Base-by-base conservation (phyloP, 2,888 invertebrate genomes). In the Masnerella sp. region DNA sequence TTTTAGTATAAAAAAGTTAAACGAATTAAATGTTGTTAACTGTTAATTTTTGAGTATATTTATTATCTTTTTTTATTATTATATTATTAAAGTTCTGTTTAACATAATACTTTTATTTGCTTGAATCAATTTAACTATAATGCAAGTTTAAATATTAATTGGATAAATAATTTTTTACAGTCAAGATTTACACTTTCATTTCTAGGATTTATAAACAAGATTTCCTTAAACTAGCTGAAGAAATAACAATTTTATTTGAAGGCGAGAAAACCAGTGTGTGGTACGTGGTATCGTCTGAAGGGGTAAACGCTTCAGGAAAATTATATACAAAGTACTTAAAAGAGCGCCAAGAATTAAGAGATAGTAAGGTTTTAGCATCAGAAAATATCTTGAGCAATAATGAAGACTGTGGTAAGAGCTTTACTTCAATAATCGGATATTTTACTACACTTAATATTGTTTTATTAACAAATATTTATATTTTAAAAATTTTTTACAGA, bases 401-500 rank as follows among this genome's bases (percentile, higher is more conserved):
- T 11, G 32, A 47, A 47, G 12, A 18, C 1, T 32, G 15, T 32
- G 32, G 32, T 47, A 40, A 14, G 3, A 15, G 12, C 17, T 12
- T 18, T 5, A 18, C 7, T 40, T 40, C 18, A 32, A 9, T 9
- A 40, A 40, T 18, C 9, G 14, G 15, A 11, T 14, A 14, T 14
- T 36, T 32, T 5, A 25, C 7, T 25, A 25, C 7, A 40, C 18
- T 15, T 40, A 40, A 5, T 40, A 15, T 40, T 15, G 8, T 40
- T 42, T 11, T 2, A n/a, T 42, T 11, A 18, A 3, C 2, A 36
- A 12, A 14, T 14, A 11, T 11, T 36, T 5, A 36, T 12, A 36
- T 36, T 38, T 38, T 8, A 38, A 38, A 15, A 38, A 14, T 20
- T 20, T 20, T 54, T 38, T 22, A 58, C 36, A 58, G 58, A 58